Evolutionary conservation across 1,140 invertebrate species (phyloP).

Genomic region (Drosophila nigrodunni): DNA sequence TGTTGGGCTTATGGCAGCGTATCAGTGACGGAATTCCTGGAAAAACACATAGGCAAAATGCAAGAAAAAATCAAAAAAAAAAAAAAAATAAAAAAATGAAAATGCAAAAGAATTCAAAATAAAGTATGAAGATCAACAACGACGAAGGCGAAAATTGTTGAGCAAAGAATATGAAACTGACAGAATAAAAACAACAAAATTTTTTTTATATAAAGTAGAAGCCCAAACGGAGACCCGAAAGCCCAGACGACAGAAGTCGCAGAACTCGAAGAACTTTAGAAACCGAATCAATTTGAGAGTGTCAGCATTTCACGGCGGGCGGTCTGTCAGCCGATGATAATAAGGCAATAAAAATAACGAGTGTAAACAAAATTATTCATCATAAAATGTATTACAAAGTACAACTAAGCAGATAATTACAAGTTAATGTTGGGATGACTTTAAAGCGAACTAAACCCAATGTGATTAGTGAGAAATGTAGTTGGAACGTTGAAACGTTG

Average conservation of each 20-base stretch:
- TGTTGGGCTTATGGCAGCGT: slow-evolving; percentile 49
- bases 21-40: slow-evolving; percentile 80
- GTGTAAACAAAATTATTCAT: slow-evolving; percentile 11
- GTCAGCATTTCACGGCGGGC: slow-evolving; percentile 44
- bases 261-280: slow-evolving; percentile 5
- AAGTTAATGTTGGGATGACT: neutral
- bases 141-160: slow-evolving; percentile 43
- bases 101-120: slow-evolving; percentile 31
- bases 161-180: slow-evolving; percentile 55
- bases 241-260: neutral
- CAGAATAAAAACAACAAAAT: neutral
- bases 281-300: slow-evolving; percentile 24
- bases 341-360: slow-evolving; percentile 10
- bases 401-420: neutral
- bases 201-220: too few species aligned
- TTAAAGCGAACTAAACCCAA: neutral
- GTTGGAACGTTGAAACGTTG: neutral
- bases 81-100: slow-evolving; percentile 35
- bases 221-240: neutral
- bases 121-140: slow-evolving; percentile 27
- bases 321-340: slow-evolving; percentile 7
- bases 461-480: neutral
- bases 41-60: slow-evolving; percentile 75
- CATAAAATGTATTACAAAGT: slow-evolving; percentile 12
- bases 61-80: slow-evolving; percentile 36